These are phyloP conservation scores for Achlya flavicornis DNA, from an alignment of 2,888 invertebrate species.

Conservation along the genomic window DNA sequence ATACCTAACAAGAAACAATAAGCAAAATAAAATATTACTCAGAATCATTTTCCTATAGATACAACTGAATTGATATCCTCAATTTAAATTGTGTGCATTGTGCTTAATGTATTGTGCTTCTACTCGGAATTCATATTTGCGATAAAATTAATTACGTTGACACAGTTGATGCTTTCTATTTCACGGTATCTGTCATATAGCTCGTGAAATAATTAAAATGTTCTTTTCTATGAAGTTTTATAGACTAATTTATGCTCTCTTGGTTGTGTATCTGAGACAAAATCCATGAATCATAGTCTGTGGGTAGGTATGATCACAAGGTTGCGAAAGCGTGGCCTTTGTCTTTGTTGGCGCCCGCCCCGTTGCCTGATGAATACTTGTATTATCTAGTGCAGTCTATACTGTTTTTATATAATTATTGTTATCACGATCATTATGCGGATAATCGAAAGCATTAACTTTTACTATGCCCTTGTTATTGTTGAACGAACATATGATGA, in stretches of 20 bases:
- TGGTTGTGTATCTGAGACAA: slow-evolving; percentile 14
- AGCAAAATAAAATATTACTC: neutral
- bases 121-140: slow-evolving; percentile 12
- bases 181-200: slow-evolving; percentile 13
- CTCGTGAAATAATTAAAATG: neutral
- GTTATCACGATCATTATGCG: neutral
- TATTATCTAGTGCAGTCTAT: slow-evolving; percentile 27
- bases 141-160: slow-evolving; percentile 8
- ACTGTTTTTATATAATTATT: slow-evolving; percentile 20
- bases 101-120: no score
- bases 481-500: no score
- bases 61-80: slow-evolving; percentile 5
- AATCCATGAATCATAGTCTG: slow-evolving; percentile 49
- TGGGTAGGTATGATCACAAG: slow-evolving; percentile 41
- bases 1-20: neutral
- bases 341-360: slow-evolving; percentile 41
- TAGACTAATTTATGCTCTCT: neutral
- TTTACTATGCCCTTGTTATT: neutral
- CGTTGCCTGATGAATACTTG: slow-evolving; percentile 39
- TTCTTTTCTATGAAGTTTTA: neutral
- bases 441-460: neutral
- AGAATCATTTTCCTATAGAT: neutral
- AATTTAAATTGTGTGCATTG: neutral
- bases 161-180: slow-evolving; percentile 19
- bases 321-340: slow-evolving; percentile 64